phyloP scores from a whole-genome alignment of 2,113 vertebrate genomes.

The Corythoichthys haematopterus region DNA sequence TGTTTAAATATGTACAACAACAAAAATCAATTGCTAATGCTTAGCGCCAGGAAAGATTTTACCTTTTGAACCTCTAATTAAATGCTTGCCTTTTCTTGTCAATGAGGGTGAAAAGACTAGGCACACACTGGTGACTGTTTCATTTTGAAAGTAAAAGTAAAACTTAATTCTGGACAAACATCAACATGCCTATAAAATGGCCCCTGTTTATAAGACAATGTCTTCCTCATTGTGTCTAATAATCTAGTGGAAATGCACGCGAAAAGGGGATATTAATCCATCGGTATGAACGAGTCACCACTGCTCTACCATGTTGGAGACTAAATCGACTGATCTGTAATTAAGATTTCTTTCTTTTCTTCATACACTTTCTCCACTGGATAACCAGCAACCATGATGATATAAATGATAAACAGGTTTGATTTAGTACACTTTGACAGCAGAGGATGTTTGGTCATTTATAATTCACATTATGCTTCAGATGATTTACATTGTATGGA shows the following conservation, averaged over 20 bases:
- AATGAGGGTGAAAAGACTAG: not conserved
- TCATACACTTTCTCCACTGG: not conserved
- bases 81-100: slow-evolving; percentile 5
- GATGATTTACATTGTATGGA: not conserved
- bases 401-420: not conserved
- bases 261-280: not conserved
- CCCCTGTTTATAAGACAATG: not conserved
- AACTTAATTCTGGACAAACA: not conserved
- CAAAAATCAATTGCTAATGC: too few species aligned
- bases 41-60: not conserved
- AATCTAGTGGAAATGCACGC: not conserved
- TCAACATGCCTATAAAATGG: not conserved
- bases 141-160: slow-evolving; percentile 47
- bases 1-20: not conserved
- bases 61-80: slow-evolving; percentile 1
- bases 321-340: slow-evolving; percentile 10
- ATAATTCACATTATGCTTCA: not conserved
- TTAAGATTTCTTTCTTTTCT: not conserved
- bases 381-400: not conserved
- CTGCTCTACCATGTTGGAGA: not conserved
- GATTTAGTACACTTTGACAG: not conserved
- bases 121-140: not conserved
- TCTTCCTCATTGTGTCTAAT: not conserved
- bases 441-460: not conserved
- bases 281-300: not conserved